phyloP scores from a whole-genome alignment of 1,140 invertebrate species.

The Sarcophaga peregrina region DNA sequence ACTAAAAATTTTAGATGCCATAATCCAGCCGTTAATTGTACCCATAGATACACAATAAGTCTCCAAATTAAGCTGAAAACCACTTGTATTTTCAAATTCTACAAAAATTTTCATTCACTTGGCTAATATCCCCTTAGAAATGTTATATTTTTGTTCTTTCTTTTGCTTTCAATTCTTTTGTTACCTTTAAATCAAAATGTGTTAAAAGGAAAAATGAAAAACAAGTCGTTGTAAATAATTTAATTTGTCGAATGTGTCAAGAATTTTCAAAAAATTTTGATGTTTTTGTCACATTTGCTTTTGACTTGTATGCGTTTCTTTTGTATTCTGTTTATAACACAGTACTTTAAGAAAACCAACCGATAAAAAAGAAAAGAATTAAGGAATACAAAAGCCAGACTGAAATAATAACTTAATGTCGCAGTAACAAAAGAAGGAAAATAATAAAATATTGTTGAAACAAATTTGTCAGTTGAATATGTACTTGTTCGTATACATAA shows the following conservation, averaged over 20 bases:
- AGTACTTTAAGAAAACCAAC: not conserved
- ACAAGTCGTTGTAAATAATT: conserved; percentile 27
- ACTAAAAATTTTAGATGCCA: too few relatives aligned
- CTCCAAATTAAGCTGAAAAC: too few relatives aligned
- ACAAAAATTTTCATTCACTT: too few relatives aligned
- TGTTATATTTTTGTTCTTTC: too few relatives aligned
- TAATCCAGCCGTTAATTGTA: too few relatives aligned
- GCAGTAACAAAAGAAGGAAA: not conserved
- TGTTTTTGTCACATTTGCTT: conserved; percentile 33
- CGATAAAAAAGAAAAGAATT: not conserved
- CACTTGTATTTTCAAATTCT: too few relatives aligned
- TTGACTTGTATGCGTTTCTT: conserved; percentile 5
- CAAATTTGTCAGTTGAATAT: conserved; percentile 31
- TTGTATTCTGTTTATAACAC: not conserved
- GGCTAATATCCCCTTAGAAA: too few relatives aligned
- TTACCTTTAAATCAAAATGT: too few relatives aligned
- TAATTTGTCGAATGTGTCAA: conserved; percentile 38
- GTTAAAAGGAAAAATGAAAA: not conserved
- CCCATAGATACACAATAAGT: too few relatives aligned
- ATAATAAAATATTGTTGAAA: not conserved
- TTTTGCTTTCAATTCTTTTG: too few relatives aligned
- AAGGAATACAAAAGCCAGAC: not conserved
- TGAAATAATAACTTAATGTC: conserved; percentile 19
- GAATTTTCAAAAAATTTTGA: conserved; percentile 12
- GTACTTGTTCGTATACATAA: not conserved